Base-by-base conservation (phyloP, 2,113 vertebrate species). In the Lutjanus erythropterus region DNA sequence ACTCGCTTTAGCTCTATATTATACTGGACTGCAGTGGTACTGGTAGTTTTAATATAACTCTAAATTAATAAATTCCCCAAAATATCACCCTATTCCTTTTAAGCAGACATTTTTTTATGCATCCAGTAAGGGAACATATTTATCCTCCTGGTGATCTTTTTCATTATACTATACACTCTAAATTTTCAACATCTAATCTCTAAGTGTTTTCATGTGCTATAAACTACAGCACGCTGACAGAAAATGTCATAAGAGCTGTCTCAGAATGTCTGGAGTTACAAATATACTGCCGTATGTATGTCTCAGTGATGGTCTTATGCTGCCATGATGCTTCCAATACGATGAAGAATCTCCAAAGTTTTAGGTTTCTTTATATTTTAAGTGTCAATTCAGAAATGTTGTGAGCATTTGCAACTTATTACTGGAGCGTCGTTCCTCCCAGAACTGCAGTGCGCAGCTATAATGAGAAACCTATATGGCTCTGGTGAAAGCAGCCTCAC, bases 401-500 rank as follows among this genome's bases (percentile, higher is more conserved):
- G 10, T 2, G 5, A 76, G 21, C 19, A 67, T 76, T 84, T 84
- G 59, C n/a, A 47, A 12, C 31, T 68, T 44, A 55, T 78, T 65
- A 64, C 25, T 21, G 4, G 14, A 39, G 35, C 53, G 23, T 16
- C 9, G 9, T 44, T 69, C 31, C 39, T 25, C 16, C 56, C 23
- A 59, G n/a, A 52, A 25, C 15, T 11, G 41, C 44, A 50, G 50
- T 1, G 23, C 39, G 12, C 50, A 55, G 69, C 62, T 77, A 18
- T 71, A 75, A 78, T 77, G 47, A 75, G 61, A 80, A 42, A 70
- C 53, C 81, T 55, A n/a, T 35, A 76, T 39, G n/a, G n/a, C 56
- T 71, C 58, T 84, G 62, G 50, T 66, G 58, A 77, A 74, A 85
- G 59, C 60, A 59, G 69, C 72, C 50, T 60, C 59, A 52, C 80